Evolutionary conservation across 1,140 invertebrate genomes (phyloP), one percentile per base, ranked within the genome.

Genomic region (Delia radicum): DNA sequence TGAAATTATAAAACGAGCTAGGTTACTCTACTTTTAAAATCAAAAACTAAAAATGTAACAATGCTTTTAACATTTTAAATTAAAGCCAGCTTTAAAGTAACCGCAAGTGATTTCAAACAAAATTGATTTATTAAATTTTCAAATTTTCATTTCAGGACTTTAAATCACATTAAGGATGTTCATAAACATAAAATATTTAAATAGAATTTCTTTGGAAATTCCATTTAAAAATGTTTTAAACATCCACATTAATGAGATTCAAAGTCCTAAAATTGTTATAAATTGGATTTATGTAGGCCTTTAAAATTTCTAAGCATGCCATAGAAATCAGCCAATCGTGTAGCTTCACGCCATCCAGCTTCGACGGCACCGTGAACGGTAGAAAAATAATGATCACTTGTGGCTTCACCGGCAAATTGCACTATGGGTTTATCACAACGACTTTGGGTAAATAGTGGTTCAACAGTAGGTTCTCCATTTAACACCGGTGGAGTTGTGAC

Each of bases 331-430:
- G 80, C 82, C 13, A 86, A 27, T 10, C 85, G 78, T 10, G 93
- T 88, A 7, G 94, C 94, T 86, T 95, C 94, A 76, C 93, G 88
- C 86, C 91, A 92, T 0, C 94, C 94, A 10, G 91, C 89, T 85
- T 93, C 91, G 2, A 95, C 87, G 0, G 95, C 95, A 13, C 94
- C 94, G 84, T 96, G 94, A 0, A 94, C 94, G 1, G 93, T 94
- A 13, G 91, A 92, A 82, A 91, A 94, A 81, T 90, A 91, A 78
- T 90, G 87, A 37, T 90, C 84, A 74, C 92, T 90, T 2, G 92
- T 92, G 0, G 92, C 92, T 87, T 94, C 93, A 0, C 93, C 93
- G 15, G 91, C 92, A 80, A 94, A 94, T n/a, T 93, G 81, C 13
- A 91, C 88, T 29, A 93, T 81, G 12, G 92, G 92, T 29, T 88